Evolutionary conservation across 2,113 vertebrate genomes (phyloP).

Genomic region (Neomonachus schauinslandi): DNA sequence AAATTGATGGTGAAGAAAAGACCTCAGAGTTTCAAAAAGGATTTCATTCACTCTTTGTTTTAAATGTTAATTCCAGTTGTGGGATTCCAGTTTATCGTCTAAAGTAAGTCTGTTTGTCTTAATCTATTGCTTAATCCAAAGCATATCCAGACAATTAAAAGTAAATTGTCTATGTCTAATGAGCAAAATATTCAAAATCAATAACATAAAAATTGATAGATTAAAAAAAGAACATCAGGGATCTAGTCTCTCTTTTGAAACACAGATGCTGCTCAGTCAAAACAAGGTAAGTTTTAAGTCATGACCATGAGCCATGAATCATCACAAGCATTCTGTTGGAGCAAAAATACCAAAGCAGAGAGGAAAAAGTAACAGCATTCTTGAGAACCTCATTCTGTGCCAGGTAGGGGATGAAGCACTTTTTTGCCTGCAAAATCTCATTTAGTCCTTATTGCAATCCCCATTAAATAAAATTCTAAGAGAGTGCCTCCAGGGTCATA

Average conservation of each 20-base stretch:
- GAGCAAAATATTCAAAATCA: conserved; percentile 44
- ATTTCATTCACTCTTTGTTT: conserved; percentile 18
- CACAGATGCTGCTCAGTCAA: neutral
- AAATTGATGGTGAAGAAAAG: conserved; percentile 20
- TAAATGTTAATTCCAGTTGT: neutral
- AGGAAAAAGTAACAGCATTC: neutral
- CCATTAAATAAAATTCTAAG: neutral
- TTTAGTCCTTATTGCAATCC: neutral
- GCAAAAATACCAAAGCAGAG: neutral
- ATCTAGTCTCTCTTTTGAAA: neutral
- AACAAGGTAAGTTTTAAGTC: neutral
- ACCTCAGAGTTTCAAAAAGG: conserved; percentile 35
- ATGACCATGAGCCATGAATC: neutral
- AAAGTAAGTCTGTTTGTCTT: neutral
- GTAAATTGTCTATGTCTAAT: conserved; percentile 37
- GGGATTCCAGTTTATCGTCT: neutral
- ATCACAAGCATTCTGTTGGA: neutral
- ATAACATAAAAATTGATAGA: conserved; percentile 25
- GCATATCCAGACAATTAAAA: conserved; percentile 56
- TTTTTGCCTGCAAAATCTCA: neutral
- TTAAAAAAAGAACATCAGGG: neutral
- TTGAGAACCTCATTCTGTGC: neutral
- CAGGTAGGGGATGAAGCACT: neutral
- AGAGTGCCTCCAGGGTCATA: neutral
- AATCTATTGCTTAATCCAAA: conserved; percentile 39